phyloP scores from a whole-genome alignment of 1,140 invertebrate genomes.

The Brachionus calyciflorus region DNA sequence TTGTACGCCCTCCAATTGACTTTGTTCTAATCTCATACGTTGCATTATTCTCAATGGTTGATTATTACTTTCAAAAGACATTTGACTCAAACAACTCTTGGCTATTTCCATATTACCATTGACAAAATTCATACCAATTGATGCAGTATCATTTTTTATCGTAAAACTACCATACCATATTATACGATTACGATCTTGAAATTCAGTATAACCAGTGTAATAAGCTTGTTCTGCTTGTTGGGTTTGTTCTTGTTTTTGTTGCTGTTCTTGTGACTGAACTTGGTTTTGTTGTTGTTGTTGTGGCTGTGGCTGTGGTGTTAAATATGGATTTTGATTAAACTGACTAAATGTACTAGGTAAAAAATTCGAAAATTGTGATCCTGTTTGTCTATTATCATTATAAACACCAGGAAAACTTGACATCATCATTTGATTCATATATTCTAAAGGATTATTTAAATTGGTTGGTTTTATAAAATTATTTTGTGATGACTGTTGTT shows the following conservation, averaged over 20 bases:
- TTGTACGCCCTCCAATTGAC: slow-evolving; percentile 80
- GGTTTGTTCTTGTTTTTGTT: neutral
- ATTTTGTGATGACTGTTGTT: neutral
- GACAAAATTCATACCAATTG: slow-evolving; percentile 94
- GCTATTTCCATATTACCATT: slow-evolving; percentile 70
- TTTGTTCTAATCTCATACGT: slow-evolving; percentile 84
- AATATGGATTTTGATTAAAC: neutral
- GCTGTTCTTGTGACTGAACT: neutral
- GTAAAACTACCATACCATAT: slow-evolving; percentile 90
- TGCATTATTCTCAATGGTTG: slow-evolving; percentile 72
- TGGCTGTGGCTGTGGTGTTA: neutral
- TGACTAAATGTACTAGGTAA: neutral
- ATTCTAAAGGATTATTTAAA: neutral
- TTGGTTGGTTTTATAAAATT: neutral
- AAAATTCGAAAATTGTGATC: neutral
- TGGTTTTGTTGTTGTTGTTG: neutral
- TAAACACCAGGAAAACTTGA: slow-evolving; percentile 1
- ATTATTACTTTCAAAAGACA: slow-evolving; percentile 8
- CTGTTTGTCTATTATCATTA: neutral
- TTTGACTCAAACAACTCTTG: slow-evolving; percentile 43
- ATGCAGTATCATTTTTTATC: slow-evolving; percentile 86
- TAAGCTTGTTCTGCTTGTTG: neutral
- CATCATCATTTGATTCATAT: slow-evolving; percentile 46
- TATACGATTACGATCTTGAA: slow-evolving; percentile 54
- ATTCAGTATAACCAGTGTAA: slow-evolving; percentile 33